Conservation (phyloP, 2,797 vertebrate genomes). For the Menidia menidia region DNA sequence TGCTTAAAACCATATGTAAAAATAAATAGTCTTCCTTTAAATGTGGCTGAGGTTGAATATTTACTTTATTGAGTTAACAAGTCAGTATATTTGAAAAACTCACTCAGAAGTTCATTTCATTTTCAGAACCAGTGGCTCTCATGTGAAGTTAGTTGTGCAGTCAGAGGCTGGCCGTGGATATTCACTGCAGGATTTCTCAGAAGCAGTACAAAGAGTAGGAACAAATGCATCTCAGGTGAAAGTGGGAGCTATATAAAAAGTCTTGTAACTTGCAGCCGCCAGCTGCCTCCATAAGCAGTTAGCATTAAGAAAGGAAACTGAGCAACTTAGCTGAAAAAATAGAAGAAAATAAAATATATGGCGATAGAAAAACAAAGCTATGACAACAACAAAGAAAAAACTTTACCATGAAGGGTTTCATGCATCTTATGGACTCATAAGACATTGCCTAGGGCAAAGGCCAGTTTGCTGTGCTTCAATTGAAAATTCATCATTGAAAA, state of each 20-base stretch:
- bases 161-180: slow-evolving; percentile 4
- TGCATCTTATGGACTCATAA: no score
- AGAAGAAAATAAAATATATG: no score
- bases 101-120: slow-evolving; percentile 1
- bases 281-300: slow-evolving; percentile 10
- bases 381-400: no score
- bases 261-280: slow-evolving; percentile 6
- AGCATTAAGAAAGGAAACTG: slow-evolving; percentile 8
- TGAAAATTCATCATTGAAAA: no score
- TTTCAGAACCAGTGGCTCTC: not conserved
- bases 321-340: slow-evolving; percentile 9
- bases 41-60: not conserved
- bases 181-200: slow-evolving; percentile 10
- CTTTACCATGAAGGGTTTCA: no score
- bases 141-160: not conserved
- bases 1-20: not conserved
- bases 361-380: no score
- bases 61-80: slow-evolving; percentile 2
- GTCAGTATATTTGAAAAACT: slow-evolving; percentile 7
- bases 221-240: not conserved
- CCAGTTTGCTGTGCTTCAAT: no score
- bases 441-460: no score
- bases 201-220: slow-evolving; percentile 2
- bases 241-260: not conserved
- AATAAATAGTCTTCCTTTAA: not conserved